Conservation (phyloP, 30 jellyfish, hydroid and myxozoan species). For the Sanderia malayensis region DNA sequence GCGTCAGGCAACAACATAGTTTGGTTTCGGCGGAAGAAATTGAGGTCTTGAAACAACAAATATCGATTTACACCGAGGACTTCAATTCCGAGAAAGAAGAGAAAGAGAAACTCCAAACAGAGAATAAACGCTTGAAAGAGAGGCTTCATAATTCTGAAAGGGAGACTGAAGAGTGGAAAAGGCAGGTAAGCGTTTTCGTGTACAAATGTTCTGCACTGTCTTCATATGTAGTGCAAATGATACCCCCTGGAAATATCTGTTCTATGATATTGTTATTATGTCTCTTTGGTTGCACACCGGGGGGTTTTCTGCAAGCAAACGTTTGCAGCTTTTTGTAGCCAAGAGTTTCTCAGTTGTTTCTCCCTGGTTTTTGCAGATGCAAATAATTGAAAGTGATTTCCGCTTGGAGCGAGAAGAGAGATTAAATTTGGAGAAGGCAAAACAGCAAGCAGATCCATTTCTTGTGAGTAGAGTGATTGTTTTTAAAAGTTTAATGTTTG, state of each 20-base stretch:
- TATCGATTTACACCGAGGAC: conserved; percentile 70
- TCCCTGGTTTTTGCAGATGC: conserved; percentile 26
- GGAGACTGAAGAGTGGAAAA: conserved; percentile 29
- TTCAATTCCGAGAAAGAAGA: conserved; percentile 74
- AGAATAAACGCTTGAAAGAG: conserved; percentile 40
- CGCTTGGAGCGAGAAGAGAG: conserved; percentile 46
- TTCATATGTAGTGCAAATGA: too few relatives aligned
- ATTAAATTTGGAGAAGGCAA: background rate
- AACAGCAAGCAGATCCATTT: conserved; percentile 6
- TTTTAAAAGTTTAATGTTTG: too few relatives aligned
- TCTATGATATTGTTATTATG: too few relatives aligned
- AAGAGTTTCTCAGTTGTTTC: too few relatives aligned
- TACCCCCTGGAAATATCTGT: too few relatives aligned
- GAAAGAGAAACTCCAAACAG: conserved; percentile 41
- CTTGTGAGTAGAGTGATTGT: background rate
- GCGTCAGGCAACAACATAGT: conserved; percentile 16
- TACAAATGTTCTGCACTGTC: too few relatives aligned
- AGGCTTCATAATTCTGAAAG: conserved; percentile 20
- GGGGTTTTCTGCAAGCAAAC: too few relatives aligned
- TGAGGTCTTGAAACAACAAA: conserved; percentile 67
- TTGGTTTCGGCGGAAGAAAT: conserved; percentile 35
- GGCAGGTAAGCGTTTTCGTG: conserved; percentile 72
- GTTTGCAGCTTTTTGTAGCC: too few relatives aligned
- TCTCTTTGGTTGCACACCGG: too few relatives aligned
- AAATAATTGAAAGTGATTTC: conserved; percentile 54